phyloP scores from a whole-genome alignment of 1,140 invertebrate species.

The Muscidifurax raptorellus region DNA sequence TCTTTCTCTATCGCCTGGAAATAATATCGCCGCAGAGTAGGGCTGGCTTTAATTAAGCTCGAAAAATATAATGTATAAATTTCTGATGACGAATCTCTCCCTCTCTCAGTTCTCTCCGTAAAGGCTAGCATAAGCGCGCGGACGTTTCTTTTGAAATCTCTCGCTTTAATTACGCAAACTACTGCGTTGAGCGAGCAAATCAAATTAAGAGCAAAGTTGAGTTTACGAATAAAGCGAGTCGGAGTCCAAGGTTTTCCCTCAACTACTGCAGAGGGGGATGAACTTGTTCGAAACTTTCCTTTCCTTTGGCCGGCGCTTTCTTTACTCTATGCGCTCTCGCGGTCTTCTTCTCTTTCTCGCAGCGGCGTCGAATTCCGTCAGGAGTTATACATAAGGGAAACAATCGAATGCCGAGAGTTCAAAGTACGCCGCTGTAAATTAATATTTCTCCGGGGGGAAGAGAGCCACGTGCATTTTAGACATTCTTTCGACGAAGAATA shows the following conservation, averaged over 20 bases:
- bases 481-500: background rate
- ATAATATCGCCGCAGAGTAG: background rate
- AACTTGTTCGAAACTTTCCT: constrained; percentile 21
- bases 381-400: background rate
- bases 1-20: background rate
- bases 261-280: background rate
- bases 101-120: no score
- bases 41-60: constrained; percentile 4
- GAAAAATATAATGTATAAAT: background rate
- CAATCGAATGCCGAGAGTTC: background rate
- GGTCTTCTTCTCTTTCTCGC: background rate
- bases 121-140: no score
- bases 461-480: background rate
- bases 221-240: constrained; percentile 10
- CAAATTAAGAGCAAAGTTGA: constrained; percentile 31
- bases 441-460: background rate
- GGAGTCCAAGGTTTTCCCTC: background rate
- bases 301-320: background rate
- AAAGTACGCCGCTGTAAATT: background rate
- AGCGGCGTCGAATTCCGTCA: background rate
- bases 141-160: background rate
- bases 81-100: background rate
- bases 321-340: background rate
- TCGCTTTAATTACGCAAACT: constrained; percentile 23
- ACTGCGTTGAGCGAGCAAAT: constrained; percentile 23